A percentile compares a stretch with the other conserved stretches of the same genome.
These are phyloP conservation scores for Propsilocerus akamusi DNA, from an alignment of 1,140 invertebrate species.

Conservation along the genomic window DNA sequence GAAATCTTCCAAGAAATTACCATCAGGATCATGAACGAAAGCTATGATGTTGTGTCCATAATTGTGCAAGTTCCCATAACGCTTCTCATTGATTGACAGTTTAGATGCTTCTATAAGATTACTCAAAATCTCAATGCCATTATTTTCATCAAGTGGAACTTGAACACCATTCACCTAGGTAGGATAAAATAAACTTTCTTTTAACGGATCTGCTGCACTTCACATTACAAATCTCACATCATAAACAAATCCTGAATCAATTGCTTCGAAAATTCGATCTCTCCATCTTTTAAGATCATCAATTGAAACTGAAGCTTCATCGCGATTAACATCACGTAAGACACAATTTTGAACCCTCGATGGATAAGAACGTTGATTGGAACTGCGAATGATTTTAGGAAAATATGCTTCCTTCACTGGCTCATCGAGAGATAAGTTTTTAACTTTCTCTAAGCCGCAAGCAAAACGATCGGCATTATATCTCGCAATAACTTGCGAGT, in stretches of 20 bases:
- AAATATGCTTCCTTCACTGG: slow-evolving; percentile 50
- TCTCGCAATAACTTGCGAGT: slow-evolving; percentile 44
- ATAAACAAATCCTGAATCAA: slow-evolving; percentile 40
- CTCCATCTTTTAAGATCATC: slow-evolving; percentile 52
- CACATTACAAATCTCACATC: slow-evolving; percentile 25
- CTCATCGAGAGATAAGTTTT: slow-evolving; percentile 32
- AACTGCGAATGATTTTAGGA: slow-evolving; percentile 47
- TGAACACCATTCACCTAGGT: slow-evolving; percentile 26
- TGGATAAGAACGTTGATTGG: slow-evolving; percentile 40
- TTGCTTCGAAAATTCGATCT: slow-evolving; percentile 52
- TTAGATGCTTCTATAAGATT: slow-evolving; percentile 59
- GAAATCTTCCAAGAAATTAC: slow-evolving; percentile 44
- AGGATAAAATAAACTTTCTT: neutral
- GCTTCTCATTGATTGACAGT: slow-evolving; percentile 41
- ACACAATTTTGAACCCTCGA: slow-evolving; percentile 34
- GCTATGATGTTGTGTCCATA: slow-evolving; percentile 45
- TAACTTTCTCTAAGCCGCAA: slow-evolving; percentile 35
- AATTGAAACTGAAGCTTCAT: slow-evolving; percentile 44
- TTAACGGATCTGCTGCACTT: neutral
- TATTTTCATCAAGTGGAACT: slow-evolving; percentile 36
- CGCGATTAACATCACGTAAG: slow-evolving; percentile 43
- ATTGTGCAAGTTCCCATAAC: slow-evolving; percentile 55
- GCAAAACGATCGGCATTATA: slow-evolving; percentile 51
- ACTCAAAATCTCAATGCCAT: slow-evolving; percentile 60
- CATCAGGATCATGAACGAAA: slow-evolving; percentile 51